Evolutionary conservation across 2,113 vertebrate species (phyloP), one percentile per base, ranked within the genome.

Genomic region (Artemisiospiza belli): DNA sequence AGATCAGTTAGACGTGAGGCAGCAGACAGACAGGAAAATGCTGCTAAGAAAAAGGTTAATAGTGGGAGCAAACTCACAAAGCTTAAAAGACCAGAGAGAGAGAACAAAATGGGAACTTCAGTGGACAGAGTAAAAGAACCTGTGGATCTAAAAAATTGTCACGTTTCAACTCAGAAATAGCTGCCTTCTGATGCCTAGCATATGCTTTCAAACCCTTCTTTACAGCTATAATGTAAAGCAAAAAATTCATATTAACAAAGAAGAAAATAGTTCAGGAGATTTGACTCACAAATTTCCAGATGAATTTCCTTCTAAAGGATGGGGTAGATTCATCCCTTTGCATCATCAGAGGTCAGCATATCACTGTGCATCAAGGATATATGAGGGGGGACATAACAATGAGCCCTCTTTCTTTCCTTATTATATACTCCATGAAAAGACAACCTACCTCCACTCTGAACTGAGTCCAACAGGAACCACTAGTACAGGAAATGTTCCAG

Each of bases 21-120:
- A 70, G 62, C 54, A 84, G 15, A 74, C 63, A 87, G 66, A 73
- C 11, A 62, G 51, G 25, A 87, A 89, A 94, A 91, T 5, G 27
- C 49, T 87, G 49, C 49, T 69, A 54, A 54, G 62, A 43, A 58
- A 89, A 94, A 91, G 87, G 89, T 87, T 90, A 92, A 91, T 79
- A 76, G 80, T 59, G 47, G 44, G 47, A 92, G 73, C 24, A 25
- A 87, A 91, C 67, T 92, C 62, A 62, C 66, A 87, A 76, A 88
- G 51, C 41, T 90, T 92, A 49, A 72, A 89, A 92, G 86, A 92
- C 46, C 39, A 83, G 63, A 89, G 57, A 86, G 43, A 86, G 39
- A 76, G 77, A 81, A 84, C 9, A 87, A 83, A 84, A 95, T 13
- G 13, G 37, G 39, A 92, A 59, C 67, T 92, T 92, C 70, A 76